Evolutionary conservation across 2,888 invertebrate genomes (phyloP), one percentile per base, ranked within the genome.

Genomic region (Adelphocoris suturalis): DNA sequence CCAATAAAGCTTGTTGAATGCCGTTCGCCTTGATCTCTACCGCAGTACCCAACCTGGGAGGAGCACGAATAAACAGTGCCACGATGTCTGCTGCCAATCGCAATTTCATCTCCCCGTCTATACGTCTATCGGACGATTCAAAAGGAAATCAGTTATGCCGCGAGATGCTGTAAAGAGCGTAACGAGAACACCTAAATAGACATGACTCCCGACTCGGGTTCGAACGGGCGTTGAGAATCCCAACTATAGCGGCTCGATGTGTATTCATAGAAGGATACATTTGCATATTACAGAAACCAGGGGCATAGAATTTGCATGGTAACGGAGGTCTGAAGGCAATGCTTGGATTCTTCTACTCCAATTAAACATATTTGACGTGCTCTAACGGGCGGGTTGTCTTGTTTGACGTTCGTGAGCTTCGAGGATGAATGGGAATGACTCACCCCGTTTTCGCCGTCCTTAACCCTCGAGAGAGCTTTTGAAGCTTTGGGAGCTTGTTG

Each of bases 281-380:
- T 68, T 68, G 68, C 68, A 68, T 68, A 68, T 68, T 68, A 68
- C 68, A 68, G 68, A 68, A 68, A 68, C 68, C 68, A 68, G 68
- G 23, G 68, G 68, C 68, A 27, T 0, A 11, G 68, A 23, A 68
- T 68, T 68, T 68, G 68, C 68, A 68, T 68, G 68, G 68, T 68
- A 68, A 68, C 68, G 68, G 68, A 23, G 68, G 68, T 68, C 23
- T 68, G 68, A 68, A 68, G 68, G 68, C 68, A 68, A 23, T 68
- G 68, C 19, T 68, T 68, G 68, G 68, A 68, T 68, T 68, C 68
- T 68, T 68, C 68, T 68, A 68, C 68, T 68, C 68, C 68, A 68
- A 68, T 68, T 68, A 68, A 68, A 68, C 68, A 68, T 68, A 68
- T 68, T 68, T 68, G 68, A 68, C 68, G 68, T 68, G 23, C 68